Percentiles rank a stretch among this genome's conserved stretches.
Evolutionary conservation across 2,888 invertebrate genomes (phyloP).

Genomic region (Aradus depressus): DNA sequence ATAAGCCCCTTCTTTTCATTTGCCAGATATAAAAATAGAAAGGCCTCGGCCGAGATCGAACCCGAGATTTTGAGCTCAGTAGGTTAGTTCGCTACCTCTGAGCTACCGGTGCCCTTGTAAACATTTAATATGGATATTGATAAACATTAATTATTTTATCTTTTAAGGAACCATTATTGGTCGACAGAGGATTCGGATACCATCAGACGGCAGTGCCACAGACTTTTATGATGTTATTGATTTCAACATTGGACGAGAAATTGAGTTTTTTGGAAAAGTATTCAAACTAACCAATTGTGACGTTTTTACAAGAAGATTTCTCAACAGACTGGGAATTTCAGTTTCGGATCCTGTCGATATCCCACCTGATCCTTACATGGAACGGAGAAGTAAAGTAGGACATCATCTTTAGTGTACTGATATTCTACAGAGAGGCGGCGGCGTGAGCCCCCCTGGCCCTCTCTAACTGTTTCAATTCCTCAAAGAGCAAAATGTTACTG

Average conservation of each 20-base stretch:
- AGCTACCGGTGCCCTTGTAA: no score
- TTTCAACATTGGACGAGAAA: conserved; percentile 71
- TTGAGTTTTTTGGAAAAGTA: conserved; percentile 67
- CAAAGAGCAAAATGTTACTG: no score
- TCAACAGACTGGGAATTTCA: conserved; percentile 71
- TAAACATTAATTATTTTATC: neutral
- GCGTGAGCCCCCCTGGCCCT: no score
- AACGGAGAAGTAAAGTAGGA: conserved; percentile 15
- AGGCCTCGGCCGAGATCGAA: no score
- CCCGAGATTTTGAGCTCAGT: no score
- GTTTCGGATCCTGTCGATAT: conserved; percentile 57
- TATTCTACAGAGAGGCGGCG: no score
- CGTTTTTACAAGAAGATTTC: conserved; percentile 70
- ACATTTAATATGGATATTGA: no score
- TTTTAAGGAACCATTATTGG: conserved; percentile 61
- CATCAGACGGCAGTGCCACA: conserved; percentile 53
- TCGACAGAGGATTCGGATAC: conserved; percentile 69
- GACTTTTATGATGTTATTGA: conserved; percentile 74
- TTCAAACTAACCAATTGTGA: conserved; percentile 79
- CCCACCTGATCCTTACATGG: conserved; percentile 40
- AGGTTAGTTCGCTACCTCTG: no score
- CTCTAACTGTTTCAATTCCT: no score
- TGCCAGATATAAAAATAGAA: no score
- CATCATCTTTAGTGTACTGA: neutral
- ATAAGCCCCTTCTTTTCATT: no score